phyloP scores from a whole-genome alignment of 2,113 vertebrate genomes.

The Symphodus melops region DNA sequence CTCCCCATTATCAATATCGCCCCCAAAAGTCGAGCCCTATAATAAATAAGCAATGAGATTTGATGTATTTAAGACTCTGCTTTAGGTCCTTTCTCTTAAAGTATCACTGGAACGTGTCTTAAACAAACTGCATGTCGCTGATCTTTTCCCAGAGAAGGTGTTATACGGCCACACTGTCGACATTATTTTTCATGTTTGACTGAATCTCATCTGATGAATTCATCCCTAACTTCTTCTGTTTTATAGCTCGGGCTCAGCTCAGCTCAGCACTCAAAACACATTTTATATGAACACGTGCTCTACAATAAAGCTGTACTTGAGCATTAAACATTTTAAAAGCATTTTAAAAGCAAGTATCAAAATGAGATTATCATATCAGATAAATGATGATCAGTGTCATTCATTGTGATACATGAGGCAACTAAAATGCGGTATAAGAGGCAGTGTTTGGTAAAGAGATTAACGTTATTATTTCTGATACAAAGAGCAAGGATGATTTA shows the following conservation, averaged over 20 bases:
- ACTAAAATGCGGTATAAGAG: constrained; percentile 34
- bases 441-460: constrained; percentile 33
- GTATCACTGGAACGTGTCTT: too few species aligned
- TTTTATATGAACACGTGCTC: constrained; percentile 3
- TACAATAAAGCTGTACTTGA: background rate
- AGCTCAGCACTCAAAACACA: background rate
- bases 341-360: constrained; percentile 8
- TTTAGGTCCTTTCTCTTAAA: too few species aligned
- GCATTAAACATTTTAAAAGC: background rate
- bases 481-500: constrained; percentile 48
- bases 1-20: too few species aligned
- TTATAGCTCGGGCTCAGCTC: background rate
- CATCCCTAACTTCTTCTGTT: background rate
- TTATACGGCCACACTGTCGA: too few species aligned
- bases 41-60: too few species aligned
- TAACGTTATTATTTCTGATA: constrained; percentile 38
- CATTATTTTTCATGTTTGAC: too few species aligned
- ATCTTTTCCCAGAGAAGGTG: too few species aligned
- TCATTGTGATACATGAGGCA: constrained; percentile 46
- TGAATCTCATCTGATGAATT: too few species aligned
- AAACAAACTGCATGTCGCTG: too few species aligned
- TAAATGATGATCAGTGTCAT: constrained; percentile 51
- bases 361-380: constrained; percentile 31
- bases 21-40: too few species aligned
- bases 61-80: too few species aligned